Base-by-base conservation (phyloP, 2,888 invertebrate species). In the Lasioglossum pauxillum region DNA sequence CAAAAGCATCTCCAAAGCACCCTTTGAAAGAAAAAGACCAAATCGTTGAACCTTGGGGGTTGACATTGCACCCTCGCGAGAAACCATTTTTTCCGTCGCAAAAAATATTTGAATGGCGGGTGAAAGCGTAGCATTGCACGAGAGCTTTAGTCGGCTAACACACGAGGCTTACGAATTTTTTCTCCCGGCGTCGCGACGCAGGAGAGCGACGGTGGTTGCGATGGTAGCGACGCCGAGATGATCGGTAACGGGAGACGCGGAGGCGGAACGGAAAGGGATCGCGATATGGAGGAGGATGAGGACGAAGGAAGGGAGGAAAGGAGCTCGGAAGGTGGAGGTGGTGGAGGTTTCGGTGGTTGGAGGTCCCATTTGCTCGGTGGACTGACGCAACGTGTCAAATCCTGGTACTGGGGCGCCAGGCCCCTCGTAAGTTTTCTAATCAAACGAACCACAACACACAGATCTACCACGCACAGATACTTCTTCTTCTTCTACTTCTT, bases 371-470 rank as follows among this genome's bases (percentile, higher is more conserved):
- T 95, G 85, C 97, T 98, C 96, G 98, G 98, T 97, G 98, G 98
- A 97, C 98, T 98, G 97, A 98, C 98, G 97, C 98, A 98, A 97
- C 98, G 98, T 97, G 98, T 98, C 97, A 98, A 98, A 97, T 98
- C 98, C 96, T 98, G 98, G 98, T 98, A 98, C 97, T 98, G 98
- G 98, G 98, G 98, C 97, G 95, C 95, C 95, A 97, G 98, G 97
- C 98, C 98, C 97, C 98, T 98, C 97, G 98, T 98, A 98, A 98
- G 98, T 98, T 96, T 87, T 88, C 46, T 78, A 88, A 78, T 82
- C 76, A 86, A 88, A 82, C 82, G 79, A 85, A 80, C 80, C 82
- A 88, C 82, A 84, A 88, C 69, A 84, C 82, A 82, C 84, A 88
- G 76, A 64, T 88, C 80, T 87, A 69, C 73, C 84, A 88, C 72